phyloP scores from a whole-genome alignment of 2,797 vertebrate genomes.

The Spinus olivaceus region DNA sequence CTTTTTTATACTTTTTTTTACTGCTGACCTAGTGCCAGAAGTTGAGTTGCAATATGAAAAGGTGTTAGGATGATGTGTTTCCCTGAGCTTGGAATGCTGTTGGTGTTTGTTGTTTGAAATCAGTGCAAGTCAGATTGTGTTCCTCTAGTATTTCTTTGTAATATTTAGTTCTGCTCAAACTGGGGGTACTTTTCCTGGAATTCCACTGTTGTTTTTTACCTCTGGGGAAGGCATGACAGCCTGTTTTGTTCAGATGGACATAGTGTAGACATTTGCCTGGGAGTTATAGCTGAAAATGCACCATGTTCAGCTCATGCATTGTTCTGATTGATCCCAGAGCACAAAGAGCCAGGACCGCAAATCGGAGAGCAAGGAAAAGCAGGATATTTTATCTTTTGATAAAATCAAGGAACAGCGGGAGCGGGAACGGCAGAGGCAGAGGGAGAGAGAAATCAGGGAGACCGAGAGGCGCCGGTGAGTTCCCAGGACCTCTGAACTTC shows the following conservation, averaged over 20 bases:
- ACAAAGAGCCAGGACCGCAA: constrained; percentile 90
- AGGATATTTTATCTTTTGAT: constrained; percentile 95
- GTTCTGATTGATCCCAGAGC: constrained; percentile 74
- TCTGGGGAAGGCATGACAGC: fast-evolving
- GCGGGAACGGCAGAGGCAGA: constrained; percentile 89
- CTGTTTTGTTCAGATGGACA: neutral
- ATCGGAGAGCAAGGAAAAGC: constrained; percentile 89
- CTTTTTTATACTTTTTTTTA: neutral
- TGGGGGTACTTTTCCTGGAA: neutral
- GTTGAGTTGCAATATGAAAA: neutral
- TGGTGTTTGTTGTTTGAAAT: neutral
- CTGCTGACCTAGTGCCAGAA: neutral
- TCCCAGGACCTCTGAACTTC: fast-evolving
- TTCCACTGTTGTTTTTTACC: neutral
- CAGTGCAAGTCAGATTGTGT: neutral
- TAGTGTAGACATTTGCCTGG: neutral
- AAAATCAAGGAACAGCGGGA: constrained; percentile 98
- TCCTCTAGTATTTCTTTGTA: neutral
- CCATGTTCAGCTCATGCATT: neutral
- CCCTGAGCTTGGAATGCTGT: neutral
- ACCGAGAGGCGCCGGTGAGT: constrained; percentile 86
- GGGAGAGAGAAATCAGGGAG: constrained; percentile 92
- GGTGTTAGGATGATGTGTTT: neutral
- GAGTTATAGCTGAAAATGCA: neutral
- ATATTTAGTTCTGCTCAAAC: neutral